Conservation (phyloP, 2,888 invertebrate genomes). For the Colostygia pectinataria region DNA sequence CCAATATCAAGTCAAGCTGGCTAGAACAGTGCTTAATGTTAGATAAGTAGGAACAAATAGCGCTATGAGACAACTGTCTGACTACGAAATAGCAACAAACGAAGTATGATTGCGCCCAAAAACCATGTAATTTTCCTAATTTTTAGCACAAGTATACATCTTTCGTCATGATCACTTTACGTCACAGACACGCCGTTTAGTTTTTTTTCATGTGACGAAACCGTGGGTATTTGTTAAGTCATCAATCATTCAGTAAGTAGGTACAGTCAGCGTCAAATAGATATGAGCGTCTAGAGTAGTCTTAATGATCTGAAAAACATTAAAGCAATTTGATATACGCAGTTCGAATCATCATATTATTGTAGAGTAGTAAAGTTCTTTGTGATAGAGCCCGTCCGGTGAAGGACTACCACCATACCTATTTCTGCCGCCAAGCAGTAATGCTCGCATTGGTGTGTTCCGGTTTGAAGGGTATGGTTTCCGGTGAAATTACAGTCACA, state of each 20-base stretch:
- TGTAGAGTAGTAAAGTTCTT: too few species aligned
- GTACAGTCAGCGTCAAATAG: too few species aligned
- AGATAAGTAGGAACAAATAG: constrained; percentile 6
- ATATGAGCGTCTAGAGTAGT: too few species aligned
- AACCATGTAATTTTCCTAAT: constrained; percentile 11
- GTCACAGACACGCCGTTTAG: constrained; percentile 7
- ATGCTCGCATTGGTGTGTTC: too few species aligned
- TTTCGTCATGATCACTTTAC: constrained; percentile 16
- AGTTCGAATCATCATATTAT: too few species aligned
- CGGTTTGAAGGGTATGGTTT: too few species aligned
- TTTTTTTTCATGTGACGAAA: constrained; percentile 10
- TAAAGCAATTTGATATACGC: too few species aligned
- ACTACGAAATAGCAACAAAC: constrained; percentile 1
- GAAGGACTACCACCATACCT: too few species aligned
- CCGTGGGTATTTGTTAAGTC: constrained; percentile 2
- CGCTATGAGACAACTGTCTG: background rate
- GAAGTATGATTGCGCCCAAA: constrained; percentile 4
- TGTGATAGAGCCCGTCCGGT: too few species aligned
- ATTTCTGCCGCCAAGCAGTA: too few species aligned
- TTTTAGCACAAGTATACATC: constrained; percentile 12
- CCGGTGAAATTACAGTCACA: too few species aligned
- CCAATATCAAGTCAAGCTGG: background rate
- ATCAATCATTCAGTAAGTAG: background rate
- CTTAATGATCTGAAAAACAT: too few species aligned
- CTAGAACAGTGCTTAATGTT: constrained; percentile 1